These are phyloP conservation scores for Fundulus diaphanus DNA, from an alignment of 2,797 vertebrate species.

Conservation along the genomic window DNA sequence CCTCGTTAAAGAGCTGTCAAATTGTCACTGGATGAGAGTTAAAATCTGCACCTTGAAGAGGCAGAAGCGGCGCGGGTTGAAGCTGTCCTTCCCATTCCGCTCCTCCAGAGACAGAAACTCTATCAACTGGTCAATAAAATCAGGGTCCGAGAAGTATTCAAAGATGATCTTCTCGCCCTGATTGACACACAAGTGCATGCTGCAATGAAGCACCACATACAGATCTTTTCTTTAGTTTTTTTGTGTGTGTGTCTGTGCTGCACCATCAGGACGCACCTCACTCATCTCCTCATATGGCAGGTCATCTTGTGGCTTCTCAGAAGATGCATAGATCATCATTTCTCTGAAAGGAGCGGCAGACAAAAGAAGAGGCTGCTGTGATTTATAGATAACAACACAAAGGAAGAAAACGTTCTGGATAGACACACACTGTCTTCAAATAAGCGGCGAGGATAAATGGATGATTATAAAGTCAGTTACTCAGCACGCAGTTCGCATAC, in stretches of 20 bases:
- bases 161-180: slow-evolving; percentile 94
- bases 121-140: slow-evolving; percentile 92
- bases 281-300: slow-evolving; percentile 88
- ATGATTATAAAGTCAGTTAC: slow-evolving; percentile 79
- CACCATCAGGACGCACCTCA: slow-evolving; percentile 79
- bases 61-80: slow-evolving; percentile 95
- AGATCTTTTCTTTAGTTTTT: slow-evolving; percentile 3
- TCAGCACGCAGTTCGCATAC: slow-evolving; percentile 64
- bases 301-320: slow-evolving; percentile 88
- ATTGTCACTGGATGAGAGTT: slow-evolving; percentile 44
- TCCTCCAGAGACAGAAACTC: slow-evolving; percentile 96
- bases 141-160: slow-evolving; percentile 93
- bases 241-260: slow-evolving; percentile 11
- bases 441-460: slow-evolving; percentile 72
- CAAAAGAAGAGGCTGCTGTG: slow-evolving; percentile 58
- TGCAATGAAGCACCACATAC: neutral
- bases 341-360: slow-evolving; percentile 80
- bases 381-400: slow-evolving; percentile 74
- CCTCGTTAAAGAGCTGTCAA: slow-evolving; percentile 44
- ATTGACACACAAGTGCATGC: slow-evolving; percentile 48
- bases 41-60: slow-evolving; percentile 92
- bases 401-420: slow-evolving; percentile 46
- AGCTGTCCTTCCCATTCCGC: slow-evolving; percentile 98
- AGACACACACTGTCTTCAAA: slow-evolving; percentile 62
- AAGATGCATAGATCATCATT: slow-evolving; percentile 91